A percentile compares a stretch with the other conserved stretches of the same genome.
phyloP scores from a whole-genome alignment of 2,797 vertebrate genomes.

The Pteropus rufus region DNA sequence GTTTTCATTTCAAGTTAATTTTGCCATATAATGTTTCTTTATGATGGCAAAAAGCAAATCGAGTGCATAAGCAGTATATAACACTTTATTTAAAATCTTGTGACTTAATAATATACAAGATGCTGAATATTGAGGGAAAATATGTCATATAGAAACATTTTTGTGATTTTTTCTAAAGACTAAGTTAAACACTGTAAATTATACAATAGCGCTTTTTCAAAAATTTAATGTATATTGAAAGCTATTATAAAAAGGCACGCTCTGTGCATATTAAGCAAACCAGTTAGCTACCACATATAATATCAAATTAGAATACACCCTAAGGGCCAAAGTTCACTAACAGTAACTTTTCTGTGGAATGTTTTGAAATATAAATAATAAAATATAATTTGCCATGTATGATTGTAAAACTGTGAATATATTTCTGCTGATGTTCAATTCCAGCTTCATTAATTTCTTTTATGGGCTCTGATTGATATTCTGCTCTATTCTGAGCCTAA shows the following conservation, averaged over 20 bases:
- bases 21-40: slow-evolving; percentile 21
- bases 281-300: neutral
- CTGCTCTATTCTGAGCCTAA: neutral
- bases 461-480: neutral
- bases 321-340: neutral
- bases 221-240: neutral
- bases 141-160: neutral
- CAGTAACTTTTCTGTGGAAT: neutral
- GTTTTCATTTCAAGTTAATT: slow-evolving; percentile 72
- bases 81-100: slow-evolving; percentile 51
- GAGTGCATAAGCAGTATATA: slow-evolving; percentile 42
- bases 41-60: slow-evolving; percentile 26
- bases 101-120: neutral
- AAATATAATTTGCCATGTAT: neutral
- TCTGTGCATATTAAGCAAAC: neutral
- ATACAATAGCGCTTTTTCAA: neutral
- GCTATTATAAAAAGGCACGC: neutral
- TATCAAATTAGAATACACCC: neutral
- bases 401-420: neutral
- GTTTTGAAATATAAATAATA: neutral
- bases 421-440: neutral
- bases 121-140: neutral
- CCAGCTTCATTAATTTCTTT: neutral
- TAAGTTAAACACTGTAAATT: neutral
- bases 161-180: neutral